phyloP scores from a whole-genome alignment of 2,888 invertebrate genomes.

The Dichetophora obliterata region DNA sequence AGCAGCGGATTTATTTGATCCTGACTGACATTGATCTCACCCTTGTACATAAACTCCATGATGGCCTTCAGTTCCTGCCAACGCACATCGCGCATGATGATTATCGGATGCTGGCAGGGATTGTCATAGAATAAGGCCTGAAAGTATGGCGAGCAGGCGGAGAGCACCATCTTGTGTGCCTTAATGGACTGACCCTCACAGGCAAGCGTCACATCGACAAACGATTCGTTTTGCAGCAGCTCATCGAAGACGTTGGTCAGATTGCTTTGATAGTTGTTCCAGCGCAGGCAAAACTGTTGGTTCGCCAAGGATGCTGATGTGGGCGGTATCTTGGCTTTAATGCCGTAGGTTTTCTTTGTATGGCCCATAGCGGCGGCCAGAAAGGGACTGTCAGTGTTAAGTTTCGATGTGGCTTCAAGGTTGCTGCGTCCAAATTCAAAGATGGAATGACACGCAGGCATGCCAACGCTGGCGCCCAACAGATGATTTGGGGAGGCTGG shows the following conservation, averaged over 20 bases:
- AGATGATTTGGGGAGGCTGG: conserved; percentile 63
- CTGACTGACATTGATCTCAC: conserved; percentile 93
- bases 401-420: conserved; percentile 42
- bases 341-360: background rate
- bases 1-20: conserved; percentile 89
- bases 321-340: background rate
- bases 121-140: conserved; percentile 92
- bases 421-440: conserved; percentile 57
- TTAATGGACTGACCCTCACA: conserved; percentile 92
- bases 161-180: conserved; percentile 93
- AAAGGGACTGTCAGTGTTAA: conserved; percentile 27
- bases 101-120: conserved; percentile 93
- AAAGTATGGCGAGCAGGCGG: conserved; percentile 94
- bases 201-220: conserved; percentile 92
- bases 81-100: conserved; percentile 91
- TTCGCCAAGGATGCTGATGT: conserved; percentile 44
- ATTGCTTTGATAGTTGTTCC: conserved; percentile 94
- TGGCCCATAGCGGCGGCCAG: background rate
- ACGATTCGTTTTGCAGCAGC: conserved; percentile 87
- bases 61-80: conserved; percentile 91
- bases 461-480: conserved; percentile 46
- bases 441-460: conserved; percentile 52
- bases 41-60: conserved; percentile 96
- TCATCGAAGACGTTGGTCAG: conserved; percentile 86
- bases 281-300: conserved; percentile 90